Evolutionary conservation across 1,140 invertebrate genomes (phyloP).

Genomic region (Fopius arisanus): DNA sequence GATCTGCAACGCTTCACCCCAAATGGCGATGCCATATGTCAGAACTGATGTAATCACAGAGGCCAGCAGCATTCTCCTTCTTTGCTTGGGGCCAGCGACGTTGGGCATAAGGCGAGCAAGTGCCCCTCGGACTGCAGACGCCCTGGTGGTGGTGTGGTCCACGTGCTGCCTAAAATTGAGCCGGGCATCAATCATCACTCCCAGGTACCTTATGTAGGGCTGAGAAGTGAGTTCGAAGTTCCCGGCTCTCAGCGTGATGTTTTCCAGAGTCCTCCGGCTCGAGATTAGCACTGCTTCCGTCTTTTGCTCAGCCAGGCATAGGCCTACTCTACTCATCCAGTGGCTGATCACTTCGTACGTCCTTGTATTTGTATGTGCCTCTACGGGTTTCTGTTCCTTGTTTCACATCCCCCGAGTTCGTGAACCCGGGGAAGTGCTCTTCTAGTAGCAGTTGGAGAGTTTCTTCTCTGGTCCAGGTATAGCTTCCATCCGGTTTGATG

Average conservation of each 20-base stretch:
- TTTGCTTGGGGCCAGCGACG: constrained; percentile 15
- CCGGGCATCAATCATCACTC: constrained; percentile 15
- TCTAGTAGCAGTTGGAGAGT: too few species aligned
- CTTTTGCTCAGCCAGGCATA: too few species aligned
- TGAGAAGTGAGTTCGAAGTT: background rate
- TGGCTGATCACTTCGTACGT: too few species aligned
- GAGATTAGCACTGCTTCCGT: constrained; percentile 21
- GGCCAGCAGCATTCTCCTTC: background rate
- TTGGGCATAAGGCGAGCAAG: background rate
- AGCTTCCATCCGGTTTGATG: too few species aligned
- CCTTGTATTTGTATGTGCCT: too few species aligned
- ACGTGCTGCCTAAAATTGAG: background rate
- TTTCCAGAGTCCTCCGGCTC: background rate
- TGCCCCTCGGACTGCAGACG: background rate
- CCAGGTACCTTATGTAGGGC: constrained; percentile 18
- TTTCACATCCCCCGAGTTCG: too few species aligned
- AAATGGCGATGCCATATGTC: constrained; percentile 24
- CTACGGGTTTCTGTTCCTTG: too few species aligned
- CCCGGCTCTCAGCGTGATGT: background rate
- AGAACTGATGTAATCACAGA: constrained; percentile 13
- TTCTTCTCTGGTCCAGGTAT: too few species aligned
- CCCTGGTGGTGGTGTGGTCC: background rate
- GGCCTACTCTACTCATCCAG: too few species aligned
- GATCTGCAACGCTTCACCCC: background rate
- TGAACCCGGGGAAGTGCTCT: too few species aligned